These are phyloP conservation scores for Napeogenes inachia DNA, from an alignment of 2,888 invertebrate genomes.

Conservation along the genomic window DNA sequence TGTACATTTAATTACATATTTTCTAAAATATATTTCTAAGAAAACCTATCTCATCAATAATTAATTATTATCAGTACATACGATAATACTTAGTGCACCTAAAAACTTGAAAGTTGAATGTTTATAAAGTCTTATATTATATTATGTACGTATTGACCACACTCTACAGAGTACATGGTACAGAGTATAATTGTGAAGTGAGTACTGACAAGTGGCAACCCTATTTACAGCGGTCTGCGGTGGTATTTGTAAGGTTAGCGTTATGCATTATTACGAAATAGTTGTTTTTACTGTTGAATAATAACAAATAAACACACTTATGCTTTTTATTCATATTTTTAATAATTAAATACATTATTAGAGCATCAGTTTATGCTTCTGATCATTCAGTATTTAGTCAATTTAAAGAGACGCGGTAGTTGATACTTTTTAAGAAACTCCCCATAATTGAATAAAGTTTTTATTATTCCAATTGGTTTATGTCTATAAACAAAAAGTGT, in stretches of 20 bases:
- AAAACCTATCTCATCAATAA: too few relatives aligned
- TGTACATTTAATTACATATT: too few relatives aligned
- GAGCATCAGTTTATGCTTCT: slow-evolving; percentile 27
- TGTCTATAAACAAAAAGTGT: too few relatives aligned
- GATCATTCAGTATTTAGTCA: slow-evolving; percentile 55
- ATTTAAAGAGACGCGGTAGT: slow-evolving; percentile 63
- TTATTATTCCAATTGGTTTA: slow-evolving; percentile 28
- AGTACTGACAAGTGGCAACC: slow-evolving; percentile 12
- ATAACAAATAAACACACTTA: slow-evolving; percentile 27
- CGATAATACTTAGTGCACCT: too few relatives aligned
- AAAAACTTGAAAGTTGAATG: too few relatives aligned
- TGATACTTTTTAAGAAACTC: slow-evolving; percentile 55
- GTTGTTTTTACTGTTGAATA: slow-evolving; percentile 44
- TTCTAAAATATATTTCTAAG: too few relatives aligned
- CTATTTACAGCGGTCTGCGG: slow-evolving; percentile 58
- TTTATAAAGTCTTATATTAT: too few relatives aligned
- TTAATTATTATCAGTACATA: too few relatives aligned
- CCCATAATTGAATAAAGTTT: slow-evolving; percentile 45
- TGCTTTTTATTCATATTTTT: slow-evolving; percentile 16
- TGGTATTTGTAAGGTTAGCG: slow-evolving; percentile 65
- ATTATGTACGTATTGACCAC: too few relatives aligned
- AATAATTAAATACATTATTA: slow-evolving; percentile 23
- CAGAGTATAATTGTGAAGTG: too few relatives aligned
- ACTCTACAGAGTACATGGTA: too few relatives aligned
- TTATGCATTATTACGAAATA: slow-evolving; percentile 44